Evolutionary conservation across 1,140 invertebrate genomes (phyloP), one percentile per base, ranked within the genome.

Genomic region (Rhyzopertha dominica): DNA sequence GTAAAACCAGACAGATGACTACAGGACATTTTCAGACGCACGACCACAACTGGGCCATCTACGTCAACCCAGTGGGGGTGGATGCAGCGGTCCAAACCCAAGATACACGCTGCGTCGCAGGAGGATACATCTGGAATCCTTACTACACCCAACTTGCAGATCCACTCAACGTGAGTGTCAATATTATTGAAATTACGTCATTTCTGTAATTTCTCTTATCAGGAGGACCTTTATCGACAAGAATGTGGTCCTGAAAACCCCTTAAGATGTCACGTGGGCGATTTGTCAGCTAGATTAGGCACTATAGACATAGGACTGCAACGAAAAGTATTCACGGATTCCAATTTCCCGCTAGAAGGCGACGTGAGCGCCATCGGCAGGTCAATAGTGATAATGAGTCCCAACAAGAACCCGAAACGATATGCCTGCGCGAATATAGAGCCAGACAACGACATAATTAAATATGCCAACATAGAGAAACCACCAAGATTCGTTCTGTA

Each of bases 71-170:
- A 0, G 87, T 96, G 13, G 89, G 87, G n/a, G 87, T 92, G 22
- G 91, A 95, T 72, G 90, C 90, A 4, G 76, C 87, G 5, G 88
- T 92, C 1, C 79, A 84, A 67, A 78, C 83, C 18, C 78, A 85
- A 34, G 70, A 75, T 41, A 87, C 87, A 1, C 73, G 90, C 45
- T 96, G 94, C 67, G 83, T 89, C 3, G 92, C 90, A 4, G 86
- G 84, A 30, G 92, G 92, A 16, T 93, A 89, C 60, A 76, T 85
- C 19, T 97, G 90, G 89, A 96, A 96, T 74, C 93, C 94, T 0
- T 91, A 84, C 68, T 90, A 86, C 53, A 90, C 89, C 14, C 89
- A 92, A 70, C 69, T 93, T 4, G 89, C 88, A 1, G 87, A 92
- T 74, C 85, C 89, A 1, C 73, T 88, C 10, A 90, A 92, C 71